These are phyloP conservation scores for Psilopogon haemacephalus DNA, from an alignment of 2,113 vertebrate species.

Conservation along the genomic window DNA sequence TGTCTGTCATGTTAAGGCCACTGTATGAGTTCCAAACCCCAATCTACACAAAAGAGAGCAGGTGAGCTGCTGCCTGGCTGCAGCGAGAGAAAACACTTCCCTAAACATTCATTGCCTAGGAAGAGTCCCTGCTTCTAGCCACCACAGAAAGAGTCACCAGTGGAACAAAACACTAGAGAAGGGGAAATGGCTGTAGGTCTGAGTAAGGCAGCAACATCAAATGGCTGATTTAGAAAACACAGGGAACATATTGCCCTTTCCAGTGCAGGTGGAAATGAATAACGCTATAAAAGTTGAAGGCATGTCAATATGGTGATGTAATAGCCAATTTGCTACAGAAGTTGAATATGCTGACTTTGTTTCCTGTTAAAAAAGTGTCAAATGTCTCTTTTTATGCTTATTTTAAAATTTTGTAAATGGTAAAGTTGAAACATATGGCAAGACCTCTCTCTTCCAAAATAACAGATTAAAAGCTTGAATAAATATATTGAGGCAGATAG, in stretches of 20 bases:
- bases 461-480: slow-evolving; percentile 10
- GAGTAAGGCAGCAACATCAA: background rate
- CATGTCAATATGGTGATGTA: background rate
- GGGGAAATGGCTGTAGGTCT: background rate
- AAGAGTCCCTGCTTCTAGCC: background rate
- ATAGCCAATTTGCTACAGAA: background rate
- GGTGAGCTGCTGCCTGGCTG: background rate
- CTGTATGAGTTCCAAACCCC: slow-evolving; percentile 95
- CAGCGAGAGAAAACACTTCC: accelerated
- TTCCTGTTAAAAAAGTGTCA: background rate
- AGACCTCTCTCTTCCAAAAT: background rate
- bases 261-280: background rate
- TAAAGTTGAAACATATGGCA: background rate
- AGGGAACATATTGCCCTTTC: background rate
- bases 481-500: background rate
- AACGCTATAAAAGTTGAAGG: background rate
- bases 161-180: background rate
- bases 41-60: slow-evolving; percentile 78
- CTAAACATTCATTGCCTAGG: background rate
- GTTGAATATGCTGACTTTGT: background rate
- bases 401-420: background rate
- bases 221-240: background rate
- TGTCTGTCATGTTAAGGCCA: slow-evolving; percentile 94
- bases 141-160: background rate
- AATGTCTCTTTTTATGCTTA: background rate